Conservation (phyloP, 2,797 vertebrate species). For the Sebastes variabilis region DNA sequence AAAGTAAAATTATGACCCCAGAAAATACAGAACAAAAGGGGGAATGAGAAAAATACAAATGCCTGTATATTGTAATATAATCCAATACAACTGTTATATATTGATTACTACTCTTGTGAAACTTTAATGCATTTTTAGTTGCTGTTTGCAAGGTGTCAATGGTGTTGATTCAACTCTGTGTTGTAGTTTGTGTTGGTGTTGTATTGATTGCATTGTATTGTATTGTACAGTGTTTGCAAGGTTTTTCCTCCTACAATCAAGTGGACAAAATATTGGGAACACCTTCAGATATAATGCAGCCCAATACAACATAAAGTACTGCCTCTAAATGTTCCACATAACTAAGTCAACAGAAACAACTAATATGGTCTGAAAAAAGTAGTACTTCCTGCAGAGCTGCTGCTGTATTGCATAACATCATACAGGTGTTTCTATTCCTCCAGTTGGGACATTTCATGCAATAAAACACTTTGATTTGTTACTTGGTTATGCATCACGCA, state of each 20-base stretch:
- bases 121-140: not conserved
- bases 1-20: not conserved
- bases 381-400: not conserved
- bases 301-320: not conserved
- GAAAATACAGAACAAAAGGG: not conserved
- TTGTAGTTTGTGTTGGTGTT: not conserved
- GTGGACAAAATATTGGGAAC: not conserved
- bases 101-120: not conserved
- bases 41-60: not conserved
- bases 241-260: not conserved
- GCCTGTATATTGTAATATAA: not conserved
- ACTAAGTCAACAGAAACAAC: not conserved
- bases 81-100: not conserved
- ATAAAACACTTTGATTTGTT: constrained; percentile 15
- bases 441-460: not conserved
- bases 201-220: not conserved
- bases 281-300: not conserved
- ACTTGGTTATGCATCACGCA: not conserved
- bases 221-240: not conserved
- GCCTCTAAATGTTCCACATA: not conserved
- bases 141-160: not conserved
- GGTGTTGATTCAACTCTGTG: not conserved
- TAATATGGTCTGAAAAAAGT: not conserved
- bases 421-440: not conserved
- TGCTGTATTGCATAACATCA: not conserved